Evolutionary conservation across 2,888 invertebrate species (phyloP), one percentile per base, ranked within the genome.

Genomic region (Ophion costatus): DNA sequence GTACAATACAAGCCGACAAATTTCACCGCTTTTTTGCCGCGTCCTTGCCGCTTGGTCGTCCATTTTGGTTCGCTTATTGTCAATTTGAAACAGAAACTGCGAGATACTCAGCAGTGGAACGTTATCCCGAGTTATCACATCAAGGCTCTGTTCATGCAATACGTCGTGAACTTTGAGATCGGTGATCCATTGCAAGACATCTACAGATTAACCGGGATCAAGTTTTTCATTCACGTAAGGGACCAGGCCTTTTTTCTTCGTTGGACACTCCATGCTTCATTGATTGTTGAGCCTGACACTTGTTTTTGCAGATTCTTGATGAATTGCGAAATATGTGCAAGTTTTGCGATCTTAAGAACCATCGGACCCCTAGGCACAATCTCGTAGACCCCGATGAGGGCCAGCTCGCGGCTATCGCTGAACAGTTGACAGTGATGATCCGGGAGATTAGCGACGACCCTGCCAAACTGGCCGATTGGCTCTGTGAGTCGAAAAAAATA

Each of bases 51-150:
- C 56, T 14, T 0, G 14, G 2, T 17, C 10, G 10, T 17, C n/a
- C 0, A n/a, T 17, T 56, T 56, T 17, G 1, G n/a, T n/a, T n/a
- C 5, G 6, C 6, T 20, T 69, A 69, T 42, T 9, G 38, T 2
- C 0, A 2, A 45, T 9, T 0, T 11, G 9, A 4, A 14, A 33
- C 69, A 96, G 93, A 95, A 95, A 91, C 88, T 95, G 3, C 94
- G 95, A 2, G 95, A 95, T 86, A 90, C 92, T 0, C 92, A 92
- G 63, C 89, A 91, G 0, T 94, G 95, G 94, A 87, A 92, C 0
- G 91, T 91, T 10, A 93, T 95, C n/a, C 94, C 95, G 0, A 95
- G 95, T 86, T 95, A 96, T 87, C 95, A 94, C 75, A 94, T 95
- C 0, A 95, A 96, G 89, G 95, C 95, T 0, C 84, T 95, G 0